phyloP scores from a whole-genome alignment of 2,888 invertebrate genomes.

The Rosalia funebris region DNA sequence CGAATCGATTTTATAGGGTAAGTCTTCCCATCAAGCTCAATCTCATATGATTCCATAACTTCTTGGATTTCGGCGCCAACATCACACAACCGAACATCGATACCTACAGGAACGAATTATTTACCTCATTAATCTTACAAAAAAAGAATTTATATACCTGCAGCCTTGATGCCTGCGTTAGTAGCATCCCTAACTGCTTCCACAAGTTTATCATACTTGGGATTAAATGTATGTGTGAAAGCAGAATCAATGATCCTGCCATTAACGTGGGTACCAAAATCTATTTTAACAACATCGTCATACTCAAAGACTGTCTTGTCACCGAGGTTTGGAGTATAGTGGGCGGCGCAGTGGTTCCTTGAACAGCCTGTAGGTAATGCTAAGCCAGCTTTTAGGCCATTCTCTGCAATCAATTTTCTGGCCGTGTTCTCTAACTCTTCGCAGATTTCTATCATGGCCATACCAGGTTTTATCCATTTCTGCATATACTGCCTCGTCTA shows the following conservation, averaged over 20 bases:
- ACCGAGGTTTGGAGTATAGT: conserved; percentile 98
- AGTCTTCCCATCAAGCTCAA: conserved; percentile 95
- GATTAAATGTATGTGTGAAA: conserved; percentile 96
- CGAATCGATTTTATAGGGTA: conserved; percentile 97
- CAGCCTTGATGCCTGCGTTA: conserved; percentile 91
- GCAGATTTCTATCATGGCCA: conserved; percentile 99
- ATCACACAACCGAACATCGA: conserved; percentile 97
- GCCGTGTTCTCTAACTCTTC: conserved; percentile 95
- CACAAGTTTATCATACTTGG: conserved; percentile 92
- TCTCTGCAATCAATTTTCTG: conserved; percentile 91
- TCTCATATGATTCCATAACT: conserved; percentile 99
- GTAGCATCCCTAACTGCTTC: conserved; percentile 98
- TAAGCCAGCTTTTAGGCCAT: conserved; percentile 92
- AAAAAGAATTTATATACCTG: conserved; percentile 46
- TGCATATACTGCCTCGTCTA: conserved; percentile 91
- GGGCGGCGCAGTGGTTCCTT: conserved; percentile 95
- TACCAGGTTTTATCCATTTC: conserved; percentile 95
- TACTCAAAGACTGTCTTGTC: conserved; percentile 93
- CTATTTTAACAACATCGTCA: conserved; percentile 98
- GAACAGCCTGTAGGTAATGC: conserved; percentile 91
- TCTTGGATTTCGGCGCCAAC: conserved; percentile 97
- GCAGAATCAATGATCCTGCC: conserved; percentile 99
- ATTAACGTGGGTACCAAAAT: conserved; percentile 98
- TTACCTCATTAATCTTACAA: not conserved
- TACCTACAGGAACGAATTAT: conserved; percentile 58